Conservation (phyloP, 37 sponge, comb jelly and placozoan genomes). For the Sycon ciliatum region DNA sequence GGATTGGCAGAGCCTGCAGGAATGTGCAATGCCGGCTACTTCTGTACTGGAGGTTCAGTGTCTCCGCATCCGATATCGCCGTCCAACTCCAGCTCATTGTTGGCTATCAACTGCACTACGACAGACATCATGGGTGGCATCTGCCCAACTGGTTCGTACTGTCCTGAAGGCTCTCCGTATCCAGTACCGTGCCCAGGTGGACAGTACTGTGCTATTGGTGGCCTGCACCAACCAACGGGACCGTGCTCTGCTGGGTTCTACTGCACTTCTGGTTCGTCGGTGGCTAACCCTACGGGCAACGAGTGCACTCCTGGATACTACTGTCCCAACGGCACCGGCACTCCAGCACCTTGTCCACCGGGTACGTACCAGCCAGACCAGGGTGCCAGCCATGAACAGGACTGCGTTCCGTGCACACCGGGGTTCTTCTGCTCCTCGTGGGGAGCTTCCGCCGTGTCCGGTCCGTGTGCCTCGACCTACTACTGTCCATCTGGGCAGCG, state of each 20-base stretch:
- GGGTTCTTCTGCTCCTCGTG: conserved; percentile 20
- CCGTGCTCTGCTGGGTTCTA: conserved; percentile 29
- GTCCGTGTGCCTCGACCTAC: conserved; percentile 19
- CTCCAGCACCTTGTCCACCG: conserved; percentile 8
- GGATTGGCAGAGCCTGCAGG: not conserved
- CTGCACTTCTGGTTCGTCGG: conserved; percentile 10
- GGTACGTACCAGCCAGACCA: conserved; percentile 21
- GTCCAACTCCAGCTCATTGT: not conserved
- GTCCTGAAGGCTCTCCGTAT: not conserved
- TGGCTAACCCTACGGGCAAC: not conserved
- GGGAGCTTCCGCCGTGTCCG: not conserved
- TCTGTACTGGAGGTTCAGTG: not conserved
- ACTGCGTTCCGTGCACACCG: conserved; percentile 25
- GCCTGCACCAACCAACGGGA: conserved; percentile 19
- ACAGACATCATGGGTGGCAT: not conserved
- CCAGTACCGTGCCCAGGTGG: conserved; percentile 1
- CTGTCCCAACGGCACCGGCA: conserved; percentile 8
- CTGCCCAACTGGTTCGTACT: not conserved
- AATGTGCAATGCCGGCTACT: conserved; percentile 14
- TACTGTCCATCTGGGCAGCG: conserved; percentile 28
- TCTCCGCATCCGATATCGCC: not conserved
- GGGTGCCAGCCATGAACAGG: not conserved
- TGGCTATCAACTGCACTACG: not conserved
- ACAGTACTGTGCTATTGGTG: conserved; percentile 20
- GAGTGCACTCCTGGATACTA: conserved; percentile 17